Base-by-base conservation (phyloP, 2,113 vertebrate species). In the Oncorhynchus nerka region DNA sequence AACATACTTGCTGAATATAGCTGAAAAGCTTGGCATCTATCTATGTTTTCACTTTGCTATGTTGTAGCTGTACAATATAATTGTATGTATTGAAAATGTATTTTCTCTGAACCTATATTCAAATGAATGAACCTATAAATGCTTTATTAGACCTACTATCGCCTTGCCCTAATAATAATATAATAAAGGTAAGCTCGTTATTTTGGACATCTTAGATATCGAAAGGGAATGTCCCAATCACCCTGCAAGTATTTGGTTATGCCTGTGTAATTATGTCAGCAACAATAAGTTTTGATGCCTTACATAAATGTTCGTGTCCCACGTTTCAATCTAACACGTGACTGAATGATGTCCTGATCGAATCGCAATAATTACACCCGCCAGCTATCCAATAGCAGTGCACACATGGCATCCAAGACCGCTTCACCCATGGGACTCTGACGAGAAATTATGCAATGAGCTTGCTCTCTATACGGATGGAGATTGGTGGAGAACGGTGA, bases 401-500 rank as follows among this genome's bases (percentile, higher is more conserved):
- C 75, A 78, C 82, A 83, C 78, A 73, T 81, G 80, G 81, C 86
- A 65, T 70, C 32, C 64, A 22, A 55, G 51, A 68, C 76, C 19
- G 71, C 85, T 75, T 83, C 84, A 81, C 73, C 51, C 22, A 72
- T 30, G 68, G 71, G 79, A 72, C 24, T 19, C 22, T 71, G 57
- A 79, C 76, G 81, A 64, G 26, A 62, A 24, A 81, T 92, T 90
- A 88, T 78, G 89, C 76, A 92, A 93, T 87, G 84, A 91, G 68
- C 80, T 76, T 48, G 26, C 72, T 5, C 65, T 16, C 1, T 65
- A 68, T 67, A 74, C 93, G 93, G 94, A 94, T 94, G 80, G 85
- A 83, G 75, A 87, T 81, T 62, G 22, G 78, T 72, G 84, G 79
- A 80, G 74, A 77, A 89, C 74, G 68, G 86, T 88, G 89, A 87